Evolutionary conservation across 64 coral and sea anemone species (phyloP), one percentile per base, ranked within the genome.

Genomic region (Cladopsammia gracilis): DNA sequence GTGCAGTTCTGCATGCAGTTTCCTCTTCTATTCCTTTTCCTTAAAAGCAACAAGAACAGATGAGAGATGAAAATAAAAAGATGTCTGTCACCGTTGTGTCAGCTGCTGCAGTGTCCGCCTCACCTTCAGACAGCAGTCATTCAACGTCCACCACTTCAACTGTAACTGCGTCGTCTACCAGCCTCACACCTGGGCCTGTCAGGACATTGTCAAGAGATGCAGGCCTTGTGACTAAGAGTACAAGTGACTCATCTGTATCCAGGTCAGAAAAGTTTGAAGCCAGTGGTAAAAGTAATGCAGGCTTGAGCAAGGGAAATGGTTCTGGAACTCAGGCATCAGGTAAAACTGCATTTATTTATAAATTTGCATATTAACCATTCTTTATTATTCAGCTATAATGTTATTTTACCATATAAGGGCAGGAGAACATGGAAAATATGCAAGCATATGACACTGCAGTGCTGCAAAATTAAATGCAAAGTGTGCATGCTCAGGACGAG

Each of bases 11-110:
- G n/a, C n/a, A n/a, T n/a, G n/a, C n/a, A n/a, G n/a, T n/a, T n/a
- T n/a, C 23, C n/a, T 1, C 0, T 3, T 10, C 20, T 77, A 19
- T 77, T 54, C 64, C 18, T 8, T 64, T 64, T 47, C 6, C 34
- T 84, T 50, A 2, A 24, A 48, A 84, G 80, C 85, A 87, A 54
- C 85, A 87, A 87, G 71, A 87, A 73, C 67, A 87, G 25, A 71
- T 75, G 16, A 87, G 67, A 58, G 68, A 58, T 19, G 67, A 87
- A 8, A 75, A 57, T 58, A 87, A 73, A 25, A 71, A 57, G 60
- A 70, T 77, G 64, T 75, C 86, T 5, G 47, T 34, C 23, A 13
- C 44, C 6, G n/a, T 15, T 15, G 20, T 56, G 16, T 46, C 70
- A 7, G 3, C 72, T 11, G 12, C 18, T n/a, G 25, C 20, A 5